Percentiles rank a stretch among this genome's conserved stretches.
These are phyloP conservation scores for Acanthisitta chloris DNA, from an alignment of 2,113 vertebrate species.

Conservation along the genomic window DNA sequence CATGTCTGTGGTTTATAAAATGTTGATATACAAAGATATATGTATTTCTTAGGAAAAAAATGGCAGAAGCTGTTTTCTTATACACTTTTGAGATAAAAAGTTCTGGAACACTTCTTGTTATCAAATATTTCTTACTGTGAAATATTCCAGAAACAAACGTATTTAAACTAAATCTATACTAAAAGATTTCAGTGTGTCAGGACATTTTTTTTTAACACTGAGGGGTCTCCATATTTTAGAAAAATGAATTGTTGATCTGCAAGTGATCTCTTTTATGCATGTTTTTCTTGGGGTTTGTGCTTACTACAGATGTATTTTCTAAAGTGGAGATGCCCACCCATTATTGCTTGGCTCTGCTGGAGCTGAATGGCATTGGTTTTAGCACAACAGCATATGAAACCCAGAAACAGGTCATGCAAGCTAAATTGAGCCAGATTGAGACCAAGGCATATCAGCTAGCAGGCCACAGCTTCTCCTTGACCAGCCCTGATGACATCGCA, in stretches of 20 bases:
- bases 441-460: slow-evolving; percentile 85
- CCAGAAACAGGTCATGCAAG: slow-evolving; percentile 93
- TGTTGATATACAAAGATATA: not conserved
- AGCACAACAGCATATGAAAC: slow-evolving; percentile 86
- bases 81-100: not conserved
- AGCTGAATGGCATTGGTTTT: slow-evolving; percentile 95
- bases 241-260: not conserved
- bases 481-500: slow-evolving; percentile 88
- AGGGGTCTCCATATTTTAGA: not conserved
- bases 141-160: not conserved
- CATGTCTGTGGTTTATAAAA: not conserved
- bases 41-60: not conserved
- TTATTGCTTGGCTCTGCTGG: slow-evolving; percentile 89
- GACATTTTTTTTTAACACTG: not conserved
- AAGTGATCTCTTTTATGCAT: not conserved
- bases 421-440: slow-evolving; percentile 87
- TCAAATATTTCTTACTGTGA: not conserved
- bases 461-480: slow-evolving; percentile 93
- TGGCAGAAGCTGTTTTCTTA: not conserved
- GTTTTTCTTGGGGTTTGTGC: not conserved
- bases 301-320: slow-evolving; percentile 80
- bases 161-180: not conserved
- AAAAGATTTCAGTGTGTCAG: not conserved
- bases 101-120: not conserved
- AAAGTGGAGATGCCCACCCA: slow-evolving; percentile 92